These are phyloP conservation scores for Elaphurus davidianus DNA, from an alignment of 2,113 vertebrate genomes.

Conservation along the genomic window DNA sequence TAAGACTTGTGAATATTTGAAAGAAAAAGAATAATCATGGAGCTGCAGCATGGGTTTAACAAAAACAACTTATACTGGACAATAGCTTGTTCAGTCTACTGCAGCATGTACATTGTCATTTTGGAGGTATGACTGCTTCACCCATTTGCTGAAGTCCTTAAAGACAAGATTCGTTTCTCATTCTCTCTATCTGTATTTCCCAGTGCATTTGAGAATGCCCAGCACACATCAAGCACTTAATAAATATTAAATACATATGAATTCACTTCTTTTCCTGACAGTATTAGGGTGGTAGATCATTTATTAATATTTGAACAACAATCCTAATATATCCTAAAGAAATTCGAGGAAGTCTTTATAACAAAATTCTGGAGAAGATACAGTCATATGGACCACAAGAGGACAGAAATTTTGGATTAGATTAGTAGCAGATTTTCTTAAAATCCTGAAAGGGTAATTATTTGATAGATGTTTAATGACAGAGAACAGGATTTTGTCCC, in stretches of 20 bases:
- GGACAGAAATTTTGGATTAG: background rate
- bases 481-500: background rate
- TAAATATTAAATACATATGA: background rate
- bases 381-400: background rate
- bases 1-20: background rate
- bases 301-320: background rate
- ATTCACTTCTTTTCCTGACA: background rate
- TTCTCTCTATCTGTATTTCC: background rate
- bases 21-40: background rate
- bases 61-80: background rate
- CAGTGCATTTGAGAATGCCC: background rate
- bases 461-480: background rate
- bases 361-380: background rate
- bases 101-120: background rate
- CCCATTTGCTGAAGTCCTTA: background rate
- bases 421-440: background rate
- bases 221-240: background rate
- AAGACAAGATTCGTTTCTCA: background rate
- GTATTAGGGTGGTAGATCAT: background rate
- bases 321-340: background rate
- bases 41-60: background rate
- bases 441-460: background rate
- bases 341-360: background rate
- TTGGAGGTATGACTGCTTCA: background rate
- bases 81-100: background rate